phyloP scores from a whole-genome alignment of 2,113 vertebrate genomes.

The Bungarus multicinctus region DNA sequence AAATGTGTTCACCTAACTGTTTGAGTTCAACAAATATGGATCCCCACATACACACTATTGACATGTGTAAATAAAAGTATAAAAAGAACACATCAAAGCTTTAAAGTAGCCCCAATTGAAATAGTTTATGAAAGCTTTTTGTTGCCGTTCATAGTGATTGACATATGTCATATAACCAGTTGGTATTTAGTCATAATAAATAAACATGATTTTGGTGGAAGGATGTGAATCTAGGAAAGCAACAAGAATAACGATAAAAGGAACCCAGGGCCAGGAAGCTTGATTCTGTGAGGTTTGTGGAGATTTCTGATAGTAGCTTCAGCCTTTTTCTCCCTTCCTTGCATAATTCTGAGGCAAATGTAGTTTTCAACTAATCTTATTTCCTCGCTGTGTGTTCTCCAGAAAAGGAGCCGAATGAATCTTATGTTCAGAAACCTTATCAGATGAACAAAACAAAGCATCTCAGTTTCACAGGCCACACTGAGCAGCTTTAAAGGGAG shows the following conservation, averaged over 20 bases:
- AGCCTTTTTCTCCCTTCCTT: slow-evolving; percentile 1
- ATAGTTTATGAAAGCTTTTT: slow-evolving; percentile 25
- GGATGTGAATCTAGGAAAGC: neutral
- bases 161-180: slow-evolving; percentile 34
- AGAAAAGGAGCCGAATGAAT: neutral
- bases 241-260: neutral
- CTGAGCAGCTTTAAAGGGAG: neutral
- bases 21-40: neutral
- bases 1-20: neutral
- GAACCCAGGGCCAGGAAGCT: neutral
- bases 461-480: neutral
- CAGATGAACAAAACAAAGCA: neutral
- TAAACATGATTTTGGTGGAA: slow-evolving; percentile 19
- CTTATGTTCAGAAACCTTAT: neutral
- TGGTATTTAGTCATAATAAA: slow-evolving; percentile 29
- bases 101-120: neutral
- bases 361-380: neutral
- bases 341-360: slow-evolving; percentile 4
- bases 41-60: neutral
- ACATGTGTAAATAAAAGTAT: neutral
- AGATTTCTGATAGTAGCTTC: slow-evolving; percentile 22
- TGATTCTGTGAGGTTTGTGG: neutral
- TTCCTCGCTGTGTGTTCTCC: neutral
- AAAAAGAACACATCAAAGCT: neutral
- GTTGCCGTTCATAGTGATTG: neutral